Base-by-base conservation (phyloP, 2,797 vertebrate genomes). In the Acestrorhynchus altus region DNA sequence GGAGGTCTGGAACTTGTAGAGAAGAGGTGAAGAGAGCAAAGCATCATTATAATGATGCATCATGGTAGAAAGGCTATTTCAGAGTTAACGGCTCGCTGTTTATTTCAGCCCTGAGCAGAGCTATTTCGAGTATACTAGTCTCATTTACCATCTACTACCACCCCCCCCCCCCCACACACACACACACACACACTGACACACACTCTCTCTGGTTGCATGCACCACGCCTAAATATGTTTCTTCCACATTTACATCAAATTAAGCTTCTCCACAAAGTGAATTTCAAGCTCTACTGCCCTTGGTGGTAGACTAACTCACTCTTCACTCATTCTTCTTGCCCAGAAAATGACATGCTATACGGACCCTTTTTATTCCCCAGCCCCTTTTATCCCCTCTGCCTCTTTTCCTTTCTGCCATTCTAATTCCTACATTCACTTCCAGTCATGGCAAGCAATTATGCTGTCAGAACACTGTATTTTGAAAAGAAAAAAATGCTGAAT, bases 241-340 rank as follows among this genome's bases (percentile, higher is more conserved):
- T 96, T 94, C 93, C 94, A 94, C 95, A 95, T 97, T 93, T 97
- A 96, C 95, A 95, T 96, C 95, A 98, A 98, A 98, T 98, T 97
- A 97, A 94, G 95, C 95, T 96, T 96, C 90, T 61, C 87, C 93
- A 96, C 94, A 96, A 97, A 98, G 94, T 97, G 95, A 96, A 98
- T 97, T 97, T 98, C 96, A 97, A 95, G 96, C 96, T 93, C 94
- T 95, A 92, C 94, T 94, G 95, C 93, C 87, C 96, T 94, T 94
- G 63, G 89, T 95, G 95, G 94, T 94, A 93, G 93, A 94, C 94
- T 94, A 95, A 96, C 95, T 96, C 94, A 92, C 88, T 96, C 96
- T 96, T 96, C 96, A 97, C 96, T 97, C 95, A 95, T 96, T 93
- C 88, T 92, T 91, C 90, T 84, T 79, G 75, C 85, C 81, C 74